These are phyloP conservation scores for Falco novaeseelandiae DNA, from an alignment of 2,797 vertebrate genomes.

Conservation along the genomic window DNA sequence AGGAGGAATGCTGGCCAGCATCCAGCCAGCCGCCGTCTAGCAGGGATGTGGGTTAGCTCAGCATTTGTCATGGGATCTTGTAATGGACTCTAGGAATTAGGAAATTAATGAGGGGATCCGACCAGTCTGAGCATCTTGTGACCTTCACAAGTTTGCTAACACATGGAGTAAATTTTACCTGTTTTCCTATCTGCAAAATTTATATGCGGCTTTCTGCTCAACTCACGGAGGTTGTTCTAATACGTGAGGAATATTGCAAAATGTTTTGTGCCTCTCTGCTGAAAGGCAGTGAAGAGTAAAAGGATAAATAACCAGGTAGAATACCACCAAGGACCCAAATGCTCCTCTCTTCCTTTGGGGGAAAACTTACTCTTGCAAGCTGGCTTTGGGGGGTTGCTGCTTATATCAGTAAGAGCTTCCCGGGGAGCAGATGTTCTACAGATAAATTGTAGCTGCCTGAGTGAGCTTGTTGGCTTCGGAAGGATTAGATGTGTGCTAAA, in stretches of 20 bases:
- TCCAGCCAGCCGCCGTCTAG: neutral
- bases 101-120: neutral
- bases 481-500: neutral
- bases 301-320: neutral
- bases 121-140: neutral
- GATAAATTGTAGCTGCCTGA: neutral
- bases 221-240: neutral
- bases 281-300: neutral
- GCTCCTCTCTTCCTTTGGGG: neutral
- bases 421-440: neutral
- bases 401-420: neutral
- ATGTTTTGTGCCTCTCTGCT: neutral
- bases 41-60: neutral
- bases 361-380: neutral
- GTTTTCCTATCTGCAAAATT: neutral
- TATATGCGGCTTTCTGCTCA: neutral
- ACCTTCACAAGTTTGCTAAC: neutral
- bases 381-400: neutral
- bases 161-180: neutral
- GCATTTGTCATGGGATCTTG: neutral
- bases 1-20: conserved; percentile 4
- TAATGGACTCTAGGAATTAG: neutral
- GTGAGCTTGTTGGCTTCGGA: neutral
- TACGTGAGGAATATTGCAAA: neutral
- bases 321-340: neutral